These are phyloP conservation scores for Taxidea taxus DNA, from an alignment of 2,113 vertebrate genomes.

Conservation along the genomic window DNA sequence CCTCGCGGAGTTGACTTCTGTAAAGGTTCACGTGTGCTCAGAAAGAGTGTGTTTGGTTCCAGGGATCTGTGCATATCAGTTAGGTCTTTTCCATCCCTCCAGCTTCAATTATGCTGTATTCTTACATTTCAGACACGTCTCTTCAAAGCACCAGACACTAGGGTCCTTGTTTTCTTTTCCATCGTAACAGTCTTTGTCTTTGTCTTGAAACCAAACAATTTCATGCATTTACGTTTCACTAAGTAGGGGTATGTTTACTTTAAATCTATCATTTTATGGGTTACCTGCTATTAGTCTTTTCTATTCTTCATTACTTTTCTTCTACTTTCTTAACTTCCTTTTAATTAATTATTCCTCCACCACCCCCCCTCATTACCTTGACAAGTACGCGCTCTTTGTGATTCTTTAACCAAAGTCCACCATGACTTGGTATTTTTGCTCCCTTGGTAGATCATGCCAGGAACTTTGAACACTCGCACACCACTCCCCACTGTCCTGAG, in stretches of 20 bases:
- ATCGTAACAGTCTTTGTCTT: background rate
- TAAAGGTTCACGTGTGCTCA: background rate
- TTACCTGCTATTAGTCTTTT: background rate
- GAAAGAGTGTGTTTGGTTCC: background rate
- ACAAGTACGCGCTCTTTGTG: background rate
- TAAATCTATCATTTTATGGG: background rate
- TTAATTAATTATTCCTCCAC: background rate
- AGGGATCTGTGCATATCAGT: background rate
- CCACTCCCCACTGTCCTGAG: background rate
- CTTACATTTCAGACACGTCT: background rate
- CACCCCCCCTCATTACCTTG: background rate
- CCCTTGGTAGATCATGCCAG: background rate
- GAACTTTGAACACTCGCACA: background rate
- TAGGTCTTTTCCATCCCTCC: background rate
- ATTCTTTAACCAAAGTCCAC: background rate
- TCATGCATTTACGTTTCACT: background rate
- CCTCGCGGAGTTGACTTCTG: background rate
- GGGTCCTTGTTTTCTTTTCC: background rate
- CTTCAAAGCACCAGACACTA: background rate
- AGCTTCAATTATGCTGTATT: background rate
- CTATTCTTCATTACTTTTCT: background rate
- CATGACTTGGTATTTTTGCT: background rate
- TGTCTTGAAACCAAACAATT: background rate
- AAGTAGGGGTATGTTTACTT: background rate
- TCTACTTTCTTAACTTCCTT: background rate